Base-by-base conservation (phyloP, 1,140 invertebrate genomes). In the Macrocentrus cingulum region DNA sequence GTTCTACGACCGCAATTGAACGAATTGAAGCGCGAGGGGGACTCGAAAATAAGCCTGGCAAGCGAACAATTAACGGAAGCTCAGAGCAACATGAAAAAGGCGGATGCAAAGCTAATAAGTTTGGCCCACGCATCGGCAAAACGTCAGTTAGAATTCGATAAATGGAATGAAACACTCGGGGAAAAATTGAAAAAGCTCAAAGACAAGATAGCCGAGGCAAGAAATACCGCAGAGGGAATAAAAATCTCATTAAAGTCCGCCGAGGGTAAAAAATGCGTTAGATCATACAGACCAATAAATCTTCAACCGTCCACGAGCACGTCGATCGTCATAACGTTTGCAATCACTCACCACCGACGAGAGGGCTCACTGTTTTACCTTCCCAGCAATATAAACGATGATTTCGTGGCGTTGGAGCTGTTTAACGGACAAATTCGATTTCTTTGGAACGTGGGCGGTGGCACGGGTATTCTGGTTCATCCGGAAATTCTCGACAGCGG, bases 331-430 rank as follows among this genome's bases (percentile, higher is more conserved):
- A 75, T 91, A 34, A 88, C 81, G 34, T 87, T 85, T 66, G 89
- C 85, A 20, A 82, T 86, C 39, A 85, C 81, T 66, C 82, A 80
- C 13, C 71, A 84, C 7, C 80, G 82, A 11, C 76, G 75, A 32
- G 84, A 90, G 61, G 85, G 87, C 22, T 79, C 88, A 5, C 66
- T 92, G 1, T 81, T 92, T 23, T 87, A 89, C 50, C 68, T 91
- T 13, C 81, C 84, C 1, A 87, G 85, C 63, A 82, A 80, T 66
- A 79, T 79, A 51, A 81, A 80, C 8, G 76, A 82, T 0, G 91
- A 95, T 62, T 94, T 89, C 61, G 82, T 95, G 16, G 84, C 88
- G 0, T 68, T 96, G 19, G 91, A 94, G 74, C 84, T 95, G 76
- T 80, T 89, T 0, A 83, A 92, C 59, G 82, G 90, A 20, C 86